Evolutionary conservation across 37 sponge, comb jelly and placozoan genomes (phyloP), one percentile per base, ranked within the genome.

Genomic region (Beroe forskalii): DNA sequence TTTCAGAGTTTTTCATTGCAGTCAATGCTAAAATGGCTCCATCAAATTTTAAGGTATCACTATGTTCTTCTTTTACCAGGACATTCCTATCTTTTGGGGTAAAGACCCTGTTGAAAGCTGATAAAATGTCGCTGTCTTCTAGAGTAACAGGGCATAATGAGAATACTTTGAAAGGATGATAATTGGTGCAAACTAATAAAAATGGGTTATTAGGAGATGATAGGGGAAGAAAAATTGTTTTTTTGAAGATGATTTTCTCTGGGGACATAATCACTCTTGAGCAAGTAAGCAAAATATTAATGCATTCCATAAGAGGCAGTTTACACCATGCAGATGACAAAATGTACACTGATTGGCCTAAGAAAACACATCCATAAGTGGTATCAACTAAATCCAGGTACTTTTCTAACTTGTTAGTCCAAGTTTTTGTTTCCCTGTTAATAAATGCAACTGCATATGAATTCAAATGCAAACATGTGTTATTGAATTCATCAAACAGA

Each of bases 341-440:
- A 0, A 25, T 25, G 86, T 80, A 48, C 1, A 41, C 44, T 14
- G 28, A n/a, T 0, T 41, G 44, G 12, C 40, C 86, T 14, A 33
- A 37, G 55, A 80, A 80, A 8, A 80, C 86, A 80, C 86, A 80
- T 1, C 86, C 86, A 38, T 80, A 80, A 35, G 55, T 37, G 2
- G 86, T 80, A 1, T 80, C 86, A 3, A 42, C 86, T 17, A 42
- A 23, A 44, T 80, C 86, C 9, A 80, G 48, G 27, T 43, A 80
- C 86, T 80, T 80, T 48, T 80, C 86, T 48, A 80, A 25, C 4
- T 44, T 41, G 22, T 4, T 23, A 20, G 9, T 14, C 86, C 86
- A 80, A 24, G 17, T n/a, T 37, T 80, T 80, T 35, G 86, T 40
- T 80, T 23, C 55, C 20, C 86, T 80, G 86, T 80, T 44, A 23